A percentile compares a stretch with the other conserved stretches of the same genome.
Evolutionary conservation across 2,113 vertebrate genomes (phyloP).

Genomic region (Charina bottae): DNA sequence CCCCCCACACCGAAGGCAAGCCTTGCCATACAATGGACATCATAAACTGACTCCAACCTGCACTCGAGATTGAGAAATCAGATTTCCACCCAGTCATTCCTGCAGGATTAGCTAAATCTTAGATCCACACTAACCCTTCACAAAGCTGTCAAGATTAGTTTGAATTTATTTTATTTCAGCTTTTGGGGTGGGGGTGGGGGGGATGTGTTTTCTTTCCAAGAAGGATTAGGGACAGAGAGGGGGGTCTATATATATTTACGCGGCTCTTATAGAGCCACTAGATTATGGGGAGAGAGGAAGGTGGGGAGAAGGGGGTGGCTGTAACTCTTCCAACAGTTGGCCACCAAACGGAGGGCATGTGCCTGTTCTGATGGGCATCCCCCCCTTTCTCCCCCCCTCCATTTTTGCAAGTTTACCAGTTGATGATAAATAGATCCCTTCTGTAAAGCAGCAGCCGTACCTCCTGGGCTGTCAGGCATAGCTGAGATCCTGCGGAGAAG

Average conservation of each 20-base stretch:
- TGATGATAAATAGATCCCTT: neutral
- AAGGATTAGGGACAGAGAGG: constrained; percentile 78
- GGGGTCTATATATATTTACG: constrained; percentile 69
- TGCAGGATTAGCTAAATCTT: constrained; percentile 91
- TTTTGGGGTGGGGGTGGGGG: constrained; percentile 74
- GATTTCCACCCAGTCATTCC: constrained; percentile 88
- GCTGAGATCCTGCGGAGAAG: neutral
- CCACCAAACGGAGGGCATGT: constrained; percentile 30
- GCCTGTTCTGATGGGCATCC: neutral
- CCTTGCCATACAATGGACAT: constrained; percentile 84
- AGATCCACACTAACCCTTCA: constrained; percentile 87
- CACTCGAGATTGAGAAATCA: constrained; percentile 88
- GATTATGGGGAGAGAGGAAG: constrained; percentile 56
- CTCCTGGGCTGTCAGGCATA: fast-evolving
- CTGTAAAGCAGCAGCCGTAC: neutral
- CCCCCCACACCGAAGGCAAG: constrained; percentile 11
- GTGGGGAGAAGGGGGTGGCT: neutral
- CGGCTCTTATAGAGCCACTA: constrained; percentile 70
- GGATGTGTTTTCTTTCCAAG: constrained; percentile 75
- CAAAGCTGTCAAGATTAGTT: constrained; percentile 94
- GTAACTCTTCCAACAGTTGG: neutral
- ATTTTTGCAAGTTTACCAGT: too few relatives aligned
- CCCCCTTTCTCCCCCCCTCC: neutral
- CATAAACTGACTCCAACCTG: constrained; percentile 76
- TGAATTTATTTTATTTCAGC: constrained; percentile 87